These are phyloP conservation scores for Phyllostomus hastatus DNA, from an alignment of 2,113 vertebrate species.

Conservation along the genomic window DNA sequence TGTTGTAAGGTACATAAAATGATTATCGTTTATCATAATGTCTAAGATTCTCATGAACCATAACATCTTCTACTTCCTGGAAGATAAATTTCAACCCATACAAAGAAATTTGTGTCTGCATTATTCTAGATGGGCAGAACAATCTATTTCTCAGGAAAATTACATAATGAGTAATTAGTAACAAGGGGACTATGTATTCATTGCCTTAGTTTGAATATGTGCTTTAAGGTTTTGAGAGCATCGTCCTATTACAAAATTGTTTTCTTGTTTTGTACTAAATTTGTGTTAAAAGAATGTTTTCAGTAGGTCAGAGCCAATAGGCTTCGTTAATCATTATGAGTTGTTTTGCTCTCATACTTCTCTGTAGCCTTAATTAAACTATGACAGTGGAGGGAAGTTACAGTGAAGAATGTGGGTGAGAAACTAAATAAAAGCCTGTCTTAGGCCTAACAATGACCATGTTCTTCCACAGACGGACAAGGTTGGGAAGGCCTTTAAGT, in stretches of 20 bases:
- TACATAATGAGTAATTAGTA: neutral
- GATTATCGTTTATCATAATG: neutral
- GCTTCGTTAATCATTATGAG: neutral
- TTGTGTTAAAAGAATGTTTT: neutral
- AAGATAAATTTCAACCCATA: neutral
- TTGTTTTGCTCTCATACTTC: neutral
- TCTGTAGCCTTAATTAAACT: neutral
- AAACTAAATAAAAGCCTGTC: neutral
- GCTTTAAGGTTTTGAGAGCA: neutral
- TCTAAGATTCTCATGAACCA: neutral
- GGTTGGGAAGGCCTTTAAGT: constrained; percentile 89
- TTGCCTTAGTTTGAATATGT: neutral
- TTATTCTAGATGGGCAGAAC: neutral
- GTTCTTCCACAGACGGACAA: constrained; percentile 85
- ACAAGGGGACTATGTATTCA: fast-evolving
- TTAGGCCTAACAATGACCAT: neutral
- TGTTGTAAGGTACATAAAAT: neutral
- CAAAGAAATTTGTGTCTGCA: neutral
- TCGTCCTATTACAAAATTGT: neutral
- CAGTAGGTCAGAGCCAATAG: neutral
- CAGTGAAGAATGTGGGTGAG: neutral
- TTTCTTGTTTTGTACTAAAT: neutral
- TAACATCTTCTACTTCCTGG: neutral
- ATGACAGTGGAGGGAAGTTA: neutral
- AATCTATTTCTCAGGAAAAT: neutral